Evolutionary conservation across 2,888 invertebrate genomes (phyloP).

Genomic region (Aphodius granarius): DNA sequence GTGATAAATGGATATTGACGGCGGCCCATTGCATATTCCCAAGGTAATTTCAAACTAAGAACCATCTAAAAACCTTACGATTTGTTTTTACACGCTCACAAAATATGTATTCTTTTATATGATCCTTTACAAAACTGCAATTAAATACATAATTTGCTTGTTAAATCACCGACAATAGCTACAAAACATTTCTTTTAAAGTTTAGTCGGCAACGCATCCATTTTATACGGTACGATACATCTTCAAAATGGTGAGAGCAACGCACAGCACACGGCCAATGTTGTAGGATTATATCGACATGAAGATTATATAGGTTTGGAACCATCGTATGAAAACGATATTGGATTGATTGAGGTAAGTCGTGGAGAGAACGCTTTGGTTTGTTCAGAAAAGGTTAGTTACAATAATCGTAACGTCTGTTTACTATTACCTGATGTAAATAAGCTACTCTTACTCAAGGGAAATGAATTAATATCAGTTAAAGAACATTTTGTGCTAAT

Average conservation of each 20-base stretch:
- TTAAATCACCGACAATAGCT: not conserved
- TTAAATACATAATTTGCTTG: too few relatives aligned
- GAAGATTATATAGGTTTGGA: constrained; percentile 25
- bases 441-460: too few relatives aligned
- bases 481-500: too few relatives aligned
- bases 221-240: constrained; percentile 29
- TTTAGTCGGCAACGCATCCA: constrained; percentile 8
- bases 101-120: too few relatives aligned
- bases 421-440: too few relatives aligned
- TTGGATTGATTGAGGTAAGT: constrained; percentile 33
- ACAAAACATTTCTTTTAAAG: not conserved
- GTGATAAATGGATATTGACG: constrained; percentile 33
- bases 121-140: too few relatives aligned
- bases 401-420: too few relatives aligned
- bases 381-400: too few relatives aligned
- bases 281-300: constrained; percentile 26
- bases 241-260: constrained; percentile 24
- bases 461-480: too few relatives aligned
- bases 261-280: constrained; percentile 11
- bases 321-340: constrained; percentile 30
- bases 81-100: not conserved
- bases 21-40: constrained; percentile 34
- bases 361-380: too few relatives aligned
- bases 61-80: not conserved
- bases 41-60: constrained; percentile 27